Evolutionary conservation across 1,140 invertebrate species (phyloP).

Genomic region (Spodoptera frugiperda): DNA sequence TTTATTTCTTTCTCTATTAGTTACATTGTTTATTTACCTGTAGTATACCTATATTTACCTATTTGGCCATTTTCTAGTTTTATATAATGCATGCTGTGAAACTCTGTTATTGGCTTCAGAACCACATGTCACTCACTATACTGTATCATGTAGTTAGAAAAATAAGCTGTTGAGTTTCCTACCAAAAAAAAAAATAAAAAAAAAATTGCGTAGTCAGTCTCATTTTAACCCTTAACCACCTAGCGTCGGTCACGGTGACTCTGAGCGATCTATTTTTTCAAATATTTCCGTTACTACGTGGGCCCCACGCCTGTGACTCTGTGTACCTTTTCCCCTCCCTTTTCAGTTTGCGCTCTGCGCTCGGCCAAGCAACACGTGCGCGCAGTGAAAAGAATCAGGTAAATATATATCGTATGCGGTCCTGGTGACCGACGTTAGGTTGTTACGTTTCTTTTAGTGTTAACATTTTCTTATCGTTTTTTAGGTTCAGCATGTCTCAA

Average conservation of each 20-base stretch:
- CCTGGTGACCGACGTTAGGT: slow-evolving; percentile 44
- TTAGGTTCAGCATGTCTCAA: slow-evolving; percentile 52
- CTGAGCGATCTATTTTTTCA: slow-evolving; percentile 49
- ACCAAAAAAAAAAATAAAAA: too few species aligned
- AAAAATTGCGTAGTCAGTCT: too few species aligned
- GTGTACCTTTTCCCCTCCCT: slow-evolving; percentile 50
- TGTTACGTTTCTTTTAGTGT: slow-evolving; percentile 40
- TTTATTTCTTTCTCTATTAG: too few species aligned
- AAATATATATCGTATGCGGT: slow-evolving; percentile 49
- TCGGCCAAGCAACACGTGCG: slow-evolving; percentile 48
- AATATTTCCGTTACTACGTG: slow-evolving; percentile 49
- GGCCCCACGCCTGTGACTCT: slow-evolving; percentile 42
- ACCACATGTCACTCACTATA: too few species aligned
- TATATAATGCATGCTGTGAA: too few species aligned
- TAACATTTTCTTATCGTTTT: slow-evolving; percentile 46
- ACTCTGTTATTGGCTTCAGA: too few species aligned
- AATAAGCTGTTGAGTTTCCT: too few species aligned
- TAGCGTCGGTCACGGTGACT: slow-evolving; percentile 50
- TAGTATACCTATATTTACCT: too few species aligned
- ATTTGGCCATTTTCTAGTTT: too few species aligned
- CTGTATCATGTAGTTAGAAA: too few species aligned
- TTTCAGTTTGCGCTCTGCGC: slow-evolving; percentile 44
- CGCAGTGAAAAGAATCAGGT: slow-evolving; percentile 46
- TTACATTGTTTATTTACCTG: too few species aligned
- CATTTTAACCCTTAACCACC: slow-evolving; percentile 42